These are phyloP conservation scores for Cyphomyrmex costatus DNA, from an alignment of 1,140 invertebrate species.

Conservation along the genomic window DNA sequence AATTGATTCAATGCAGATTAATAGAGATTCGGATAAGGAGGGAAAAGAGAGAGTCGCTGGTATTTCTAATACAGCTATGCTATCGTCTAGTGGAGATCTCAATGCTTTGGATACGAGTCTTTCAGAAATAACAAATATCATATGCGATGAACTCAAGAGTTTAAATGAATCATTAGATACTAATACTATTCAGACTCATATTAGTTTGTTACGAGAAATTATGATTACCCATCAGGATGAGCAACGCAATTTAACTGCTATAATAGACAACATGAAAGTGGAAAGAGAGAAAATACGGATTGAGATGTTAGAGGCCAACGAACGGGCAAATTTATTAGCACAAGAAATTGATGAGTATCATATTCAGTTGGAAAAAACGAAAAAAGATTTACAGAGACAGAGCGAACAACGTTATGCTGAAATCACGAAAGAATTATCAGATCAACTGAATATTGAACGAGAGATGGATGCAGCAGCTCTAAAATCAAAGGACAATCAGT, in stretches of 20 bases:
- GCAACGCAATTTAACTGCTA: constrained; percentile 86
- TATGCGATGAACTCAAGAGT: constrained; percentile 92
- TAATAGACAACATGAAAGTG: constrained; percentile 89
- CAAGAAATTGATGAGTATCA: constrained; percentile 97
- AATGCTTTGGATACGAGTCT: constrained; percentile 89
- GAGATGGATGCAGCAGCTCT: constrained; percentile 89
- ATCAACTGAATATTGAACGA: constrained; percentile 90
- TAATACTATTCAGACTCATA: constrained; percentile 84
- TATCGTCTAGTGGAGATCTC: constrained; percentile 92
- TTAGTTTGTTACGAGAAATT: constrained; percentile 87
- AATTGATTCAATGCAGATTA: constrained; percentile 82
- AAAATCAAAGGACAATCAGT: constrained; percentile 88
- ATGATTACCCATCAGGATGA: constrained; percentile 89
- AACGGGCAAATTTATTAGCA: constrained; percentile 92
- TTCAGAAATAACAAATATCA: constrained; percentile 89
- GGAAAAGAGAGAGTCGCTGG: constrained; percentile 89
- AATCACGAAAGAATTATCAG: constrained; percentile 90
- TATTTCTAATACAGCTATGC: constrained; percentile 88
- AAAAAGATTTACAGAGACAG: constrained; percentile 90
- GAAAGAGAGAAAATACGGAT: constrained; percentile 92
- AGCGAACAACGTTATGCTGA: constrained; percentile 93
- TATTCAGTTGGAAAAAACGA: constrained; percentile 91
- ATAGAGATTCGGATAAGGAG: constrained; percentile 90
- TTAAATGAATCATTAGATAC: constrained; percentile 85
- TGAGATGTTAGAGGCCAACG: constrained; percentile 93